A percentile compares a stretch with the other conserved stretches of the same genome.
Conservation (phyloP, 2,888 invertebrate genomes). For the Caenorhabditis zanzibari region DNA sequence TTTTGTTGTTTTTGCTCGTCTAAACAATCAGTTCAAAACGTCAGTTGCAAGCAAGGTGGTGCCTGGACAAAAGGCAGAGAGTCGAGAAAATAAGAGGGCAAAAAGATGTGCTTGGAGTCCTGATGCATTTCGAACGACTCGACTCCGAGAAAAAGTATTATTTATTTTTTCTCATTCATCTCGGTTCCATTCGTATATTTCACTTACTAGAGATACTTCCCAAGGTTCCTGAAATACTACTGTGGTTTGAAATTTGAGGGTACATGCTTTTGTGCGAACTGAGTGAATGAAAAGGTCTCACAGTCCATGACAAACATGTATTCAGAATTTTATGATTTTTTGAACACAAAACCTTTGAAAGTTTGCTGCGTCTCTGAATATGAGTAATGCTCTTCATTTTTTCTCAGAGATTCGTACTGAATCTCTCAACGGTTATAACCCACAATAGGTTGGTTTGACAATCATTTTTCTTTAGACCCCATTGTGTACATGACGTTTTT, state of each 20-base stretch:
- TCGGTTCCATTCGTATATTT: slow-evolving; percentile 16
- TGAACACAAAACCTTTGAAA: too few relatives aligned
- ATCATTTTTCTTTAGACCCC: neutral
- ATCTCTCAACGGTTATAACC: too few relatives aligned
- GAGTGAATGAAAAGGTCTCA: too few relatives aligned
- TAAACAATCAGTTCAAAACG: slow-evolving; percentile 32
- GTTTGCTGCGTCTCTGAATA: too few relatives aligned
- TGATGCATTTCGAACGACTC: slow-evolving; percentile 41
- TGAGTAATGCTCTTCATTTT: too few relatives aligned
- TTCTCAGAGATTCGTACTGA: too few relatives aligned
- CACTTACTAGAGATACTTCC: neutral
- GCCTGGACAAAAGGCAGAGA: slow-evolving; percentile 14
- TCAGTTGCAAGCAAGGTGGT: slow-evolving; percentile 51
- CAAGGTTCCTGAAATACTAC: too few relatives aligned
- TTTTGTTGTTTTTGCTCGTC: neutral
- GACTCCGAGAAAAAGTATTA: neutral
- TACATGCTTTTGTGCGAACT: too few relatives aligned
- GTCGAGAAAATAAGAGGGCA: slow-evolving; percentile 15
- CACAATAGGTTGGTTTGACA: too few relatives aligned
- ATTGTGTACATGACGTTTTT: slow-evolving; percentile 15
- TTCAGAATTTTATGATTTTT: too few relatives aligned
- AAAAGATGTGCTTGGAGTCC: slow-evolving; percentile 34
- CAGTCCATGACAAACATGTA: too few relatives aligned
- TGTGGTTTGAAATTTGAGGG: too few relatives aligned
- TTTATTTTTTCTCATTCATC: slow-evolving; percentile 7